A percentile compares a stretch with the other conserved stretches of the same genome.
Conservation (phyloP, 1,140 invertebrate genomes). For the Odontomachus brunneus region DNA sequence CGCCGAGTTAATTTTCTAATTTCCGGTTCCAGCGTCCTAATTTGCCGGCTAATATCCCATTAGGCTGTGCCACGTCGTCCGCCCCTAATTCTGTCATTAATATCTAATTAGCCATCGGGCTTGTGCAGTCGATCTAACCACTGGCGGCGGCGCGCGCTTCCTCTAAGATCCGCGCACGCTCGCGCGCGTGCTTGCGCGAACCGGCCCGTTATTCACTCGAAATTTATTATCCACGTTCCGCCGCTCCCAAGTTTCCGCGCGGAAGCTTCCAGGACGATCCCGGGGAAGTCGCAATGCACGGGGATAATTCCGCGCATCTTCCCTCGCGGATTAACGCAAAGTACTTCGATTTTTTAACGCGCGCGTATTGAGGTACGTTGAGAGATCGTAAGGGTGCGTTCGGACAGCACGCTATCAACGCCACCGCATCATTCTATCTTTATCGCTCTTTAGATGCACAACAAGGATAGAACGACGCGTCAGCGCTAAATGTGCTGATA, state of each 20-base stretch:
- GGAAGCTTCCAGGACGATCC: constrained; percentile 25
- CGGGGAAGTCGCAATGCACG: constrained; percentile 12
- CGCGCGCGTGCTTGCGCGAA: constrained; percentile 28
- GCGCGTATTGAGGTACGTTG: background rate
- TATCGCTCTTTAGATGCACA: no score
- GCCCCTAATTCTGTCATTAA: constrained; percentile 75
- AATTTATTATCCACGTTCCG: constrained; percentile 52
- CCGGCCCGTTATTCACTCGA: constrained; percentile 40
- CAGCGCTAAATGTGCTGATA: no score
- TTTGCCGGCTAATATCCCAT: constrained; percentile 80
- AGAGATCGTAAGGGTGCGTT: no score
- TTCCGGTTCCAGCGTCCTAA: constrained; percentile 77
- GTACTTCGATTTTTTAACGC: background rate
- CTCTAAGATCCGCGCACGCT: constrained; percentile 44
- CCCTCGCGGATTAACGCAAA: background rate
- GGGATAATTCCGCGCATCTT: constrained; percentile 35
- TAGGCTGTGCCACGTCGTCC: constrained; percentile 73
- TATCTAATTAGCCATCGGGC: constrained; percentile 78
- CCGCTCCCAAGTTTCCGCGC: constrained; percentile 23
- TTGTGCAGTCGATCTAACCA: constrained; percentile 58
- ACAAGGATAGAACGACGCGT: no score
- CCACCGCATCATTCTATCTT: no score
- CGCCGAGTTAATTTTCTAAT: constrained; percentile 80
- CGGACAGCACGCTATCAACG: no score
- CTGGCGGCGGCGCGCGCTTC: constrained; percentile 6